A percentile compares a stretch with the other conserved stretches of the same genome.
phyloP scores from a whole-genome alignment of 2,113 vertebrate genomes.

The Nesogale talazaci region DNA sequence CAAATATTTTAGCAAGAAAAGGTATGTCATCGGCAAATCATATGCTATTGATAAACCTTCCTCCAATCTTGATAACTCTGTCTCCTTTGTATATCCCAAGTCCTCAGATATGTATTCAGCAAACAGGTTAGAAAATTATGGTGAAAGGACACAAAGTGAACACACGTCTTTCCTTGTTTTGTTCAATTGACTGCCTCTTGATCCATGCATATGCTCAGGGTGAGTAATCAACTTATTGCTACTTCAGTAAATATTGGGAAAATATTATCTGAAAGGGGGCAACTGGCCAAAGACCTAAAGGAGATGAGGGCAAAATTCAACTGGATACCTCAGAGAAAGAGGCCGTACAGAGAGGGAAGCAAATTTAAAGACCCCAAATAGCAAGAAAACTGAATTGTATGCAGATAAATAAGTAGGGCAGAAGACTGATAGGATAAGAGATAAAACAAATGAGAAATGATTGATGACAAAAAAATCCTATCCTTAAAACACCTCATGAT shows the following conservation, averaged over 20 bases:
- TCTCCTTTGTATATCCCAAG: too few relatives aligned
- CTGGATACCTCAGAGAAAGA: not conserved
- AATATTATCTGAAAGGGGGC: not conserved
- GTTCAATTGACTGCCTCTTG: too few relatives aligned
- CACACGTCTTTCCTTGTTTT: too few relatives aligned
- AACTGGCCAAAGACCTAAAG: not conserved
- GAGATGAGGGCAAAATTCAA: not conserved
- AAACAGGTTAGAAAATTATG: too few relatives aligned
- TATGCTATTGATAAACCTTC: too few relatives aligned
- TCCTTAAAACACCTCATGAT: too few relatives aligned
- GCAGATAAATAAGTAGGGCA: not conserved
- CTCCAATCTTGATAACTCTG: too few relatives aligned
- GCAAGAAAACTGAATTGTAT: not conserved
- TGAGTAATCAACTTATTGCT: not conserved
- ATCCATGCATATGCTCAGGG: not conserved
- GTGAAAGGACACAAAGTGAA: too few relatives aligned
- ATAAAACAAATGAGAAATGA: not conserved
- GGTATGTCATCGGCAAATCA: too few relatives aligned
- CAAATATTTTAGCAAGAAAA: too few relatives aligned
- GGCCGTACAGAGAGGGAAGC: not conserved
- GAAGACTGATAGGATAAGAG: not conserved
- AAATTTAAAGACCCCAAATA: not conserved
- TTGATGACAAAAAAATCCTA: not conserved
- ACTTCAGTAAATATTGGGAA: not conserved
- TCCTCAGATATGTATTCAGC: too few relatives aligned